These are phyloP conservation scores for Eumeta japonica DNA, from an alignment of 1,140 invertebrate genomes.

Conservation along the genomic window DNA sequence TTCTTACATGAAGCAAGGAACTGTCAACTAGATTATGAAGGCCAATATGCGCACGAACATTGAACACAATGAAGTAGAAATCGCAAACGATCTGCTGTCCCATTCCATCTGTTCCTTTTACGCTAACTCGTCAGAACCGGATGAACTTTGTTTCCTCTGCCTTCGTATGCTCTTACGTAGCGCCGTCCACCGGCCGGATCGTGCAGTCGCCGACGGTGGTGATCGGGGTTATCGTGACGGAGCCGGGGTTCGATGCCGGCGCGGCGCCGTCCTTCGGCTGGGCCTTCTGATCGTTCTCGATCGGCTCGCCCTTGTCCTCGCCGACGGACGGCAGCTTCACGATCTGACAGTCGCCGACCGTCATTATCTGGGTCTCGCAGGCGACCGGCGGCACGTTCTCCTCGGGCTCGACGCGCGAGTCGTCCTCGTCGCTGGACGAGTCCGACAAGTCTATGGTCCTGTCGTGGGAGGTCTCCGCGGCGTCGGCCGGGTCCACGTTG, in stretches of 20 bases:
- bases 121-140: too few species aligned
- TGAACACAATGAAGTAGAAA: too few species aligned
- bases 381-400: constrained; percentile 32
- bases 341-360: constrained; percentile 50
- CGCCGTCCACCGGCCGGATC: constrained; percentile 42
- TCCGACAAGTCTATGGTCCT: constrained; percentile 41
- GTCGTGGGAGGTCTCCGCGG: constrained; percentile 29
- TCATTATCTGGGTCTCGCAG: constrained; percentile 44
- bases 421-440: constrained; percentile 36
- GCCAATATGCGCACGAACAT: too few species aligned
- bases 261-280: constrained; percentile 9
- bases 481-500: constrained; percentile 30
- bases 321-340: constrained; percentile 37
- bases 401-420: constrained; percentile 27
- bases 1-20: too few species aligned
- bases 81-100: too few species aligned
- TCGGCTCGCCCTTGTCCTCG: constrained; percentile 32
- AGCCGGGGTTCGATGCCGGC: constrained; percentile 21
- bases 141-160: too few species aligned
- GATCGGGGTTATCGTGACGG: constrained; percentile 45
- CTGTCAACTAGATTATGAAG: too few species aligned
- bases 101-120: too few species aligned
- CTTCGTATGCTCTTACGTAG: too few species aligned
- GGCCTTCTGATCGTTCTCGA: constrained; percentile 5
- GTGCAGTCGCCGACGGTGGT: constrained; percentile 52